Base-by-base conservation (phyloP, 2,797 vertebrate genomes). In the Mus spretus region DNA sequence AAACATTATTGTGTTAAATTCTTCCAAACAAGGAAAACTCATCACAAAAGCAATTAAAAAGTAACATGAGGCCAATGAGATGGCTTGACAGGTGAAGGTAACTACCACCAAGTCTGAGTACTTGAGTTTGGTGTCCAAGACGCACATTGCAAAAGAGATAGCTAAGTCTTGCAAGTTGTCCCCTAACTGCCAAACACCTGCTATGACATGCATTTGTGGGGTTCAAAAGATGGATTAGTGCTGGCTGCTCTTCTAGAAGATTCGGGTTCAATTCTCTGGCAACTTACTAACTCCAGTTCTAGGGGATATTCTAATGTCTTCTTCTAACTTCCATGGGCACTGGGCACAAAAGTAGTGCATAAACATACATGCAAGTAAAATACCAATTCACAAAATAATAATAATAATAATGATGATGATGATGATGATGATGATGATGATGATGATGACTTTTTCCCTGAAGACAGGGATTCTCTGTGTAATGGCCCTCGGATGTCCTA, bases 1-100 rank as follows among this genome's bases (percentile, higher is more conserved):
- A 84, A 95, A 72, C 67, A 84, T 79, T 59, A 72, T 80, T 19
- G 13, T 63, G 24, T 15, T 70, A 78, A 37, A 1, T 63, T 93
- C 72, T 92, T 57, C 67, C 37, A 78, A 81, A 94, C 75, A 72
- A 77, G 61, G 40, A 96, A 91, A 53, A 94, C 34, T 72, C 84
- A 9, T 47, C 57, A 53, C 31, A 78, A 72, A 47, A 55, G 12
- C 86, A 72, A 94, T 6, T 6, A 19, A 91, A 93, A 91, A 50
- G 31, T 31, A 93, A 57, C 26, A 31, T 4, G 1, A 31, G 31
- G 22, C 22, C 40, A 53, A 1, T 17, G 8, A 53, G 5, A 74
- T 28, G 50, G 22, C 9, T 72, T 55, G 67, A 14, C 7, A 19
- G 85, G 67, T 7, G 19, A 47, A 34, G 20, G 50, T n/a, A 87